phyloP scores from a whole-genome alignment of 35 echinoderm and acorn worm species.

The Eucidaris tribuloides region DNA sequence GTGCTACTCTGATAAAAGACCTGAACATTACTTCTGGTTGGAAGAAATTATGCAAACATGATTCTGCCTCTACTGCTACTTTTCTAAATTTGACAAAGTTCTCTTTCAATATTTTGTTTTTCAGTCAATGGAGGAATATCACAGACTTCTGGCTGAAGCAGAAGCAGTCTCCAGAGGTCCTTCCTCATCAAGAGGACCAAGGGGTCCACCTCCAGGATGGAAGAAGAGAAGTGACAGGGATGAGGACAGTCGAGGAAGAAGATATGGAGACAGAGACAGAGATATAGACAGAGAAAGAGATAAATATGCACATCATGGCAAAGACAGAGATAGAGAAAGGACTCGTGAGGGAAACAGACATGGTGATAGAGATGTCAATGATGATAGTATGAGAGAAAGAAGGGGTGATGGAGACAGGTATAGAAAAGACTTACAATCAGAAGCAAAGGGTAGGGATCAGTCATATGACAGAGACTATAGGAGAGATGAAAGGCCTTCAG shows the following conservation, averaged over 20 bases:
- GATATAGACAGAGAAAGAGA: constrained; percentile 35
- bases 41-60: too few relatives aligned
- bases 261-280: constrained; percentile 40
- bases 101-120: too few relatives aligned
- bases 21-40: too few relatives aligned
- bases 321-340: constrained; percentile 42
- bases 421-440: background rate
- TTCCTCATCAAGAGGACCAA: constrained; percentile 6
- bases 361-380: background rate
- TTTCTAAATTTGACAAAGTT: too few relatives aligned
- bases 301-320: constrained; percentile 3
- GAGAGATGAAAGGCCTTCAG: background rate
- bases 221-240: constrained; percentile 43
- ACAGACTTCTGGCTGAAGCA: constrained; percentile 70
- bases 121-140: constrained; percentile 84
- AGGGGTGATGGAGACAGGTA: constrained; percentile 24
- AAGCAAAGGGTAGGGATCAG: background rate
- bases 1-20: too few relatives aligned
- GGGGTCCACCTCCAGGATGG: background rate
- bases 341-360: constrained; percentile 30
- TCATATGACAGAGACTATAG: background rate
- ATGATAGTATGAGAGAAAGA: constrained; percentile 7
- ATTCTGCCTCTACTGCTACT: too few relatives aligned
- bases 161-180: constrained; percentile 12
- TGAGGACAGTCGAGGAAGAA: constrained; percentile 1